These are phyloP conservation scores for Vireo griseus DNA, from an alignment of 2,797 vertebrate species.

Conservation along the genomic window DNA sequence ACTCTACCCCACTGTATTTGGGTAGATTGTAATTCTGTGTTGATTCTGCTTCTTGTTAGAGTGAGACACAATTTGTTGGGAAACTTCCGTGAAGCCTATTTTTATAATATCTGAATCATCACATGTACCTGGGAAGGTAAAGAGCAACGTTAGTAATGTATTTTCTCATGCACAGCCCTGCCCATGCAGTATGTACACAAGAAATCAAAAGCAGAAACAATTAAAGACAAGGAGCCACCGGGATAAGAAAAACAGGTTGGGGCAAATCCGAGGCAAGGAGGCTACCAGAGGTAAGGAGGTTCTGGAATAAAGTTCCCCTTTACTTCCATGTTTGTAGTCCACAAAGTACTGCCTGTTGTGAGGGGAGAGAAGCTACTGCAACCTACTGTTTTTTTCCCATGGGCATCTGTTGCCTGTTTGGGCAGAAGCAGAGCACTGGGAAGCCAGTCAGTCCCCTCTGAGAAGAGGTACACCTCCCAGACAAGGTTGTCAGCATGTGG, in stretches of 20 bases:
- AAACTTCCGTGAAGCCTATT: background rate
- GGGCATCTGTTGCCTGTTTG: background rate
- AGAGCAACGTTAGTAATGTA: background rate
- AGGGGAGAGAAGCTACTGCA: background rate
- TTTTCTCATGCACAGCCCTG: constrained; percentile 21
- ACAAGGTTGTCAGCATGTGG: background rate
- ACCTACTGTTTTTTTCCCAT: background rate
- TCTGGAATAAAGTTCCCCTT: background rate
- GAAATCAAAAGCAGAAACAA: constrained; percentile 23
- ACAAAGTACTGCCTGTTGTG: background rate
- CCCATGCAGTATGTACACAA: background rate
- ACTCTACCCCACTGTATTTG: background rate
- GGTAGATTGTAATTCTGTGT: background rate
- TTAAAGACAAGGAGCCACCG: background rate
- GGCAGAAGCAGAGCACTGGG: background rate
- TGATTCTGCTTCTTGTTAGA: background rate
- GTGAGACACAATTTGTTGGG: background rate
- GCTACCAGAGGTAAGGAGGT: background rate
- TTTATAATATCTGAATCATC: constrained; percentile 1
- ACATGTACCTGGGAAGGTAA: background rate
- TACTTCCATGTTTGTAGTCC: background rate
- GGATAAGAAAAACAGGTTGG: constrained; percentile 5
- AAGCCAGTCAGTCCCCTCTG: background rate
- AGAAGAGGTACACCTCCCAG: background rate
- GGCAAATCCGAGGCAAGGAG: background rate